Evolutionary conservation across 2,888 invertebrate genomes (phyloP).

Genomic region (Trachelus troglodyta): DNA sequence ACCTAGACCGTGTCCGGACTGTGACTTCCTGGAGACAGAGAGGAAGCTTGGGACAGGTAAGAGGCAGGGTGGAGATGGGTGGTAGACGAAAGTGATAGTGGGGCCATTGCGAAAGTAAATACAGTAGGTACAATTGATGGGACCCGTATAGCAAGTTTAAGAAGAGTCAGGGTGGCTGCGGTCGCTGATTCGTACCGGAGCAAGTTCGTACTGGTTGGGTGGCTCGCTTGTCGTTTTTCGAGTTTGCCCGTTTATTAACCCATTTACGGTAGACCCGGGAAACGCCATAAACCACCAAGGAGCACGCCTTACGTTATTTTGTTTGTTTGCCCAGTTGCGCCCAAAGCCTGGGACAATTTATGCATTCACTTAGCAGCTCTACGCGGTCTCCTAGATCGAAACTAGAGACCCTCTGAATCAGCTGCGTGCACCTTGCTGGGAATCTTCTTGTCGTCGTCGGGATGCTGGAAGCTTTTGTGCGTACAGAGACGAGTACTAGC

Average conservation of each 20-base stretch:
- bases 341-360: constrained; percentile 45
- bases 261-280: constrained; percentile 41
- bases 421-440: too few species aligned
- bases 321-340: constrained; percentile 31
- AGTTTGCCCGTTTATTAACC: constrained; percentile 46
- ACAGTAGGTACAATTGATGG: too few species aligned
- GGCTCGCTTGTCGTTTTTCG: constrained; percentile 37
- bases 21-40: background rate
- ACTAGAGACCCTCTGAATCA: too few species aligned
- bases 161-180: background rate
- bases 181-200: background rate
- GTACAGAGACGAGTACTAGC: too few species aligned
- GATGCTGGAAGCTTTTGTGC: too few species aligned
- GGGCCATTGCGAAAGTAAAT: too few species aligned
- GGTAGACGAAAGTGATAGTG: background rate
- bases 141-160: too few species aligned
- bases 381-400: background rate
- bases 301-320: constrained; percentile 42
- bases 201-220: background rate
- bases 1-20: too few species aligned
- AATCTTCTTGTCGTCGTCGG: too few species aligned
- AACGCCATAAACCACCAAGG: constrained; percentile 45
- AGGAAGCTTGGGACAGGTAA: background rate
- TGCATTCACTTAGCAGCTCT: constrained; percentile 44
- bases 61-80: background rate